These are phyloP conservation scores for Rhagium mordax DNA, from an alignment of 2,888 invertebrate species.

Conservation along the genomic window DNA sequence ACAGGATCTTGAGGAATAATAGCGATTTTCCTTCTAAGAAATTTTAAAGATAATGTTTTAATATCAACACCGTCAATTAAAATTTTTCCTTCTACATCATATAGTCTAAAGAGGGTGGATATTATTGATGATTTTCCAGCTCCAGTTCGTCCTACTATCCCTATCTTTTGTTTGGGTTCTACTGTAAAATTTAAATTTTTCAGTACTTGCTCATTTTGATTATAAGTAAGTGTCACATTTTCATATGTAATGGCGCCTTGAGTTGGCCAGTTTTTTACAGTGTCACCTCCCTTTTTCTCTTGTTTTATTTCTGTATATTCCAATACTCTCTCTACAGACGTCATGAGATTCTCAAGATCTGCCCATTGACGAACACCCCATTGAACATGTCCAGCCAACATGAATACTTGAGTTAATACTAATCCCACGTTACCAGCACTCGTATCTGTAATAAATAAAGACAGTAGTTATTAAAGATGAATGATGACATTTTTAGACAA, in stretches of 20 bases:
- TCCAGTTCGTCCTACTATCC: background rate
- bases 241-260: constrained; percentile 79
- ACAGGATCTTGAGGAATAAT: constrained; percentile 66
- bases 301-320: constrained; percentile 69
- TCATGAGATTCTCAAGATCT: constrained; percentile 86
- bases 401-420: constrained; percentile 55
- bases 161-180: background rate
- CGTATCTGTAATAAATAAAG: constrained; percentile 76
- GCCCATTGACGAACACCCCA: constrained; percentile 86
- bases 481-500: constrained; percentile 69
- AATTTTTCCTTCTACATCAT: constrained; percentile 81
- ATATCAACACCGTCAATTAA: constrained; percentile 85
- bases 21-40: background rate
- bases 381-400: constrained; percentile 78
- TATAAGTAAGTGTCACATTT: constrained; percentile 81
- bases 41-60: constrained; percentile 68
- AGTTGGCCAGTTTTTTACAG: constrained; percentile 81
- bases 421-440: background rate
- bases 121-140: background rate
- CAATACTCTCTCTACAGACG: constrained; percentile 65
- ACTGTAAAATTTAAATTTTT: background rate
- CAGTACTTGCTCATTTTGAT: constrained; percentile 72
- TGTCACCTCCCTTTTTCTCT: constrained; percentile 65
- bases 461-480: too few species aligned
- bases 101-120: background rate